phyloP scores from a whole-genome alignment of 2,888 invertebrate genomes.

The Idaea biselata region DNA sequence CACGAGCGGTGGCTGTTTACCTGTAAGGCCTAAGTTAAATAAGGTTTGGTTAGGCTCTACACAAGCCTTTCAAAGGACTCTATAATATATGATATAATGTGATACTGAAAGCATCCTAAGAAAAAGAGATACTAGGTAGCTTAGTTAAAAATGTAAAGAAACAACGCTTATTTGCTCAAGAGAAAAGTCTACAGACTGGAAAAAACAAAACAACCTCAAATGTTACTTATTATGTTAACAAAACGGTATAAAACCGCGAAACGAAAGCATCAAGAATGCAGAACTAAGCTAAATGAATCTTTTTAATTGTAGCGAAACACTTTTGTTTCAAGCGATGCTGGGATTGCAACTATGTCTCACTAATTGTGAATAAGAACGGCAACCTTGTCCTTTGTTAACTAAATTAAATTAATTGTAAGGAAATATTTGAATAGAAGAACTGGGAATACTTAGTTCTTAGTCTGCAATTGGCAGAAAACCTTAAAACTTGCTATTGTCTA shows the following conservation, averaged over 20 bases:
- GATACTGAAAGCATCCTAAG: too few species aligned
- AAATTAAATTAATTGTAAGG: conserved; percentile 74
- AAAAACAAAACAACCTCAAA: neutral
- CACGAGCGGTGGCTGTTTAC: too few species aligned
- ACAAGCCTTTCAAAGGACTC: too few species aligned
- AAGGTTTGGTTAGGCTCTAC: too few species aligned
- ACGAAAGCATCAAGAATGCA: conserved; percentile 12
- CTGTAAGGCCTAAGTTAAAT: too few species aligned
- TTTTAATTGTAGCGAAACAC: conserved; percentile 32
- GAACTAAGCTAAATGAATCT: conserved; percentile 37
- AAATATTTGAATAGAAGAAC: conserved; percentile 72
- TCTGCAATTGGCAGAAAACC: conserved; percentile 64
- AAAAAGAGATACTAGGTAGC: too few species aligned
- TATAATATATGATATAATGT: too few species aligned
- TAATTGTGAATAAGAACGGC: conserved; percentile 64
- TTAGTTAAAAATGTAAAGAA: neutral
- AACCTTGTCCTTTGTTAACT: conserved; percentile 65
- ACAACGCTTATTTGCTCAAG: neutral
- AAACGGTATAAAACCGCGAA: neutral
- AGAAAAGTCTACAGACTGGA: neutral
- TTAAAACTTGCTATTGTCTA: conserved; percentile 62
- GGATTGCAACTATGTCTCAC: conserved; percentile 62
- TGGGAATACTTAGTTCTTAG: conserved; percentile 41
- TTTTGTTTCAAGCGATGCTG: conserved; percentile 37
- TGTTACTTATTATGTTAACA: neutral